Conservation (phyloP, 2,797 vertebrate genomes). For the Octomys mimax region DNA sequence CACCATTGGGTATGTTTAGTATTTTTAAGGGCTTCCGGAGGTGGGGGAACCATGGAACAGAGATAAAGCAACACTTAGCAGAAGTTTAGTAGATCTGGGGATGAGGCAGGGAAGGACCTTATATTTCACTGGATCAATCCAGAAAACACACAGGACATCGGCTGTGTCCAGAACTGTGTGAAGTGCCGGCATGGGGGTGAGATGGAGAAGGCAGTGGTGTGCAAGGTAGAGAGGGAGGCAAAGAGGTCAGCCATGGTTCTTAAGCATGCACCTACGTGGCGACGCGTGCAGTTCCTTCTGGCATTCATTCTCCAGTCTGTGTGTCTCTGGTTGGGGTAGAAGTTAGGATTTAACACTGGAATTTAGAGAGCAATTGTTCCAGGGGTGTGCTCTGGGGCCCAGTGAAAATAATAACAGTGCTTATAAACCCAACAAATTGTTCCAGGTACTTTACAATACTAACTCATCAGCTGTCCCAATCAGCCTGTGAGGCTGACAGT, state of each 20-base stretch:
- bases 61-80: slow-evolving; percentile 44
- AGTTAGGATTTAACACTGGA: background rate
- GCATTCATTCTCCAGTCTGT: background rate
- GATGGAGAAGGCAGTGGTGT: background rate
- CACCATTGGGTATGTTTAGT: background rate
- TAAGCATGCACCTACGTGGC: background rate
- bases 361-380: background rate
- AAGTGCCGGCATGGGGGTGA: background rate
- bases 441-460: background rate
- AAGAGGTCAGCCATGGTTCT: background rate
- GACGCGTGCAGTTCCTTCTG: background rate
- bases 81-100: background rate
- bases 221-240: background rate
- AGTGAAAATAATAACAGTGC: background rate
- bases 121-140: background rate
- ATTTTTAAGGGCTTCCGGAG: slow-evolving; percentile 42
- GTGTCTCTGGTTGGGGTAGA: background rate
- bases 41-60: background rate
- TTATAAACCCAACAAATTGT: background rate
- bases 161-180: background rate
- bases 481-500: background rate
- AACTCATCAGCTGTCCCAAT: background rate
- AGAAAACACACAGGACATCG: background rate
- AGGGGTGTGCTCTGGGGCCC: background rate
- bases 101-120: background rate